Percentiles rank a stretch among this genome's conserved stretches.
phyloP scores from a whole-genome alignment of 2,888 invertebrate genomes.

The Nomada fabriciana region DNA sequence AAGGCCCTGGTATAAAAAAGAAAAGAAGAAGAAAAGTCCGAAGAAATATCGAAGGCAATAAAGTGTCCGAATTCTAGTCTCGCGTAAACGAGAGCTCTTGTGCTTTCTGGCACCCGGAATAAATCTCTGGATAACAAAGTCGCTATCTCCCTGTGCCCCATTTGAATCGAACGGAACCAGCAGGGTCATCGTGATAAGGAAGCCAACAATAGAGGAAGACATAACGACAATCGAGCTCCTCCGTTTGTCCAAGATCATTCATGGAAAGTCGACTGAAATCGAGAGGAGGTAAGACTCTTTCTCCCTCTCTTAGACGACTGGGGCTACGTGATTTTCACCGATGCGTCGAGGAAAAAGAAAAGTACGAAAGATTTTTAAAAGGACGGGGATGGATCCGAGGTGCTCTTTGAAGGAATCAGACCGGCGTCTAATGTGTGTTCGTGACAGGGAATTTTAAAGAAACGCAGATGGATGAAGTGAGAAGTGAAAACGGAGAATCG shows the following conservation, averaged over 20 bases:
- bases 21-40: neutral
- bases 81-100: neutral
- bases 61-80: neutral
- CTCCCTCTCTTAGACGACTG: neutral
- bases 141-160: too few relatives aligned
- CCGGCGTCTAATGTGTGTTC: neutral
- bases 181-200: constrained; percentile 24
- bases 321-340: neutral
- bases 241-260: neutral
- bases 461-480: constrained; percentile 9
- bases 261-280: too few relatives aligned
- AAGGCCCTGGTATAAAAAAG: neutral
- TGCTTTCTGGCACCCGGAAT: neutral
- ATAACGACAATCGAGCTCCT: neutral
- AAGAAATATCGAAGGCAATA: neutral
- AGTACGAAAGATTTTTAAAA: neutral
- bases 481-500: neutral
- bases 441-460: constrained; percentile 17
- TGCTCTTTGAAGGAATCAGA: constrained; percentile 7
- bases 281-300: constrained; percentile 6
- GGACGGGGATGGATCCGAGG: neutral
- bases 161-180: neutral
- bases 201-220: neutral
- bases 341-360: neutral
- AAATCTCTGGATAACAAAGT: constrained; percentile 6